Evolutionary conservation across 2,888 invertebrate genomes (phyloP).

Genomic region (Drosophila siamana): DNA sequence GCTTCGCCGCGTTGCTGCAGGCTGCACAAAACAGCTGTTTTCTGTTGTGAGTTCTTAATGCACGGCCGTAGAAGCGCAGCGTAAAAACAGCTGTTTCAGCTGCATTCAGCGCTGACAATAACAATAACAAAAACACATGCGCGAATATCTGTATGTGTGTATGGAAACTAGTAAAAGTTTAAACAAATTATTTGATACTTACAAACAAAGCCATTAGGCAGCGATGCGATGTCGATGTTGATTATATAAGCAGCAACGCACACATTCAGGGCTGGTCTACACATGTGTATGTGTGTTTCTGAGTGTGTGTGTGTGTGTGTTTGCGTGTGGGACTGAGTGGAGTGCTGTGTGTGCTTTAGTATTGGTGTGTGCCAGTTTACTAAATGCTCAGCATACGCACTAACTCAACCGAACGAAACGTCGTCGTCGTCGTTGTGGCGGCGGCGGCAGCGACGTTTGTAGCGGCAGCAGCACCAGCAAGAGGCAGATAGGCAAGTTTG

Average conservation of each 20-base stretch:
- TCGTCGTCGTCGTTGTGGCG: conserved; percentile 22
- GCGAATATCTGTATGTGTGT: not conserved
- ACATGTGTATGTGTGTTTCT: not conserved
- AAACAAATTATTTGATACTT: conserved; percentile 75
- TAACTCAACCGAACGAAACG: conserved; percentile 54
- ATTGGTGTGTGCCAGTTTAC: conserved; percentile 77
- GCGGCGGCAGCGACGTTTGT: conserved; percentile 9
- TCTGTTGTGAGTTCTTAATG: conserved; percentile 49
- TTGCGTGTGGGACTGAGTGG: no score
- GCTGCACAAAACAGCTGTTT: conserved; percentile 67
- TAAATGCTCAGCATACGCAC: conserved; percentile 77
- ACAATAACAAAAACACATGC: conserved; percentile 1
- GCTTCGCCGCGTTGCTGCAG: conserved; percentile 34
- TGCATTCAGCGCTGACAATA: conserved; percentile 18
- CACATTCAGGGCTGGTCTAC: conserved; percentile 18
- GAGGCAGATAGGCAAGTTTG: conserved; percentile 78
- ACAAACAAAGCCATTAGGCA: conserved; percentile 75
- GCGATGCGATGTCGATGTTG: conserved; percentile 50
- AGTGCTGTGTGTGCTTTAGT: conserved; percentile 34
- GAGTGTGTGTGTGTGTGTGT: conserved; percentile 27
- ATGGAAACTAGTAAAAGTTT: conserved; percentile 62
- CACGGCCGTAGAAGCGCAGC: conserved; percentile 38
- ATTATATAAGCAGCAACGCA: conserved; percentile 71
- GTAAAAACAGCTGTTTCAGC: conserved; percentile 45
- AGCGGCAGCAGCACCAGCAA: conserved; percentile 28